Base-by-base conservation (phyloP, 2,888 invertebrate genomes). In the Odontocolon sp. region DNA sequence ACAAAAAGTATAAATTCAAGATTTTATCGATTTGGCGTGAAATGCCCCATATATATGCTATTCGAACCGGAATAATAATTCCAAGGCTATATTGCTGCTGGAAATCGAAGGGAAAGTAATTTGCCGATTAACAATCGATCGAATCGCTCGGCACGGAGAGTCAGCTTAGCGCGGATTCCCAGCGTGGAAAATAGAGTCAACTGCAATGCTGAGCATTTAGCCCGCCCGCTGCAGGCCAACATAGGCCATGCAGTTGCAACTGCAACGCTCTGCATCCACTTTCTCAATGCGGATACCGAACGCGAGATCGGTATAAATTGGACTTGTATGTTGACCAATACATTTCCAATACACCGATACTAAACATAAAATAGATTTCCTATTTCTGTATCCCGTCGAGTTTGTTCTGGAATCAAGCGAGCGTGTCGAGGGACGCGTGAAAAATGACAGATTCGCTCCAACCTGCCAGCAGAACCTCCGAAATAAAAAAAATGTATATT, bases 71-170 rank as follows among this genome's bases (percentile, higher is more conserved):
- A 42, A 42, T 59, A 28, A 63, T 47, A 14, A 50, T 50, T 50
- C 23, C 18, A 11, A 28, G 16, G 0, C 26, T n/a, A 8, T 42
- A 11, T 4, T 16, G 3, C 26, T 2, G 45, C 4, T 33, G 61
- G 33, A 61, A 45, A 47, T 61, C 61, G 61, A 61, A 47, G 63
- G 63, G 50, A 64, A 50, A 64, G 63, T 50, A 64, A 64, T 50
- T 64, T 50, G 38, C 50, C 50, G 50, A 50, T 64, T 36, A 64
- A 50, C 63, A 64, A 50, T 64, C 36, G 50, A 26, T 23, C 26
- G n/a, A n/a, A n/a, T n/a, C n/a, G n/a, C n/a, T n/a, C n/a, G n/a
- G n/a, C n/a, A n/a, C n/a, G n/a, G n/a, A n/a, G n/a, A n/a, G n/a
- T 16, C n/a, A 4, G 11, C 14, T 14, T 23, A 0, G 26, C 26